These are phyloP conservation scores for Graptemys geographica DNA, from an alignment of 2,797 vertebrate species.

Conservation along the genomic window DNA sequence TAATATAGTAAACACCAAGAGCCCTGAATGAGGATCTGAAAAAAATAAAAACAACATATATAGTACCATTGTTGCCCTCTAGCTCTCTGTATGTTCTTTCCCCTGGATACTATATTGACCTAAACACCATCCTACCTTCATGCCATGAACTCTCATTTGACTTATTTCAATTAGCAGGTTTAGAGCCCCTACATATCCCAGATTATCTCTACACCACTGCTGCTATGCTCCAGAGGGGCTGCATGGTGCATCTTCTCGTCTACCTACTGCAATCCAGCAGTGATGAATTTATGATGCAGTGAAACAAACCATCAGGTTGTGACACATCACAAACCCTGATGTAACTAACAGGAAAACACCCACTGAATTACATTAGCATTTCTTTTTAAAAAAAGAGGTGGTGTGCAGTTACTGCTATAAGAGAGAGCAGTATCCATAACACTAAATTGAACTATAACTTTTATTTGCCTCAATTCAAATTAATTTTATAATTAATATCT, in stretches of 20 bases:
- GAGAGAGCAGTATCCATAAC: not conserved
- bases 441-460: not conserved
- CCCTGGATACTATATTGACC: not conserved
- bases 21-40: accelerated
- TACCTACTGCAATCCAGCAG: not conserved
- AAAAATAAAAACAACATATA: not conserved
- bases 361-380: not conserved
- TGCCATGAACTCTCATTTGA: not conserved
- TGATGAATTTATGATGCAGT: not conserved
- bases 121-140: not conserved
- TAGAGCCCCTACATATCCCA: not conserved
- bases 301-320: not conserved
- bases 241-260: not conserved
- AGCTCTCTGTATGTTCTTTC: not conserved
- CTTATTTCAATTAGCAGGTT: not conserved
- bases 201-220: not conserved
- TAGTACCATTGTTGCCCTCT: not conserved
- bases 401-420: not conserved
- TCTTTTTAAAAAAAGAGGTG: not conserved
- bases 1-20: not conserved
- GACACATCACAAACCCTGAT: not conserved
- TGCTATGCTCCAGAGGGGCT: not conserved
- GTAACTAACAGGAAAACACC: not conserved
- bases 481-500: not conserved
- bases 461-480: conserved; percentile 15